Evolutionary conservation across 92 coral and sea anemone genomes (phyloP), one percentile per base, ranked within the genome.

Genomic region (Palythoa caribaeorum): DNA sequence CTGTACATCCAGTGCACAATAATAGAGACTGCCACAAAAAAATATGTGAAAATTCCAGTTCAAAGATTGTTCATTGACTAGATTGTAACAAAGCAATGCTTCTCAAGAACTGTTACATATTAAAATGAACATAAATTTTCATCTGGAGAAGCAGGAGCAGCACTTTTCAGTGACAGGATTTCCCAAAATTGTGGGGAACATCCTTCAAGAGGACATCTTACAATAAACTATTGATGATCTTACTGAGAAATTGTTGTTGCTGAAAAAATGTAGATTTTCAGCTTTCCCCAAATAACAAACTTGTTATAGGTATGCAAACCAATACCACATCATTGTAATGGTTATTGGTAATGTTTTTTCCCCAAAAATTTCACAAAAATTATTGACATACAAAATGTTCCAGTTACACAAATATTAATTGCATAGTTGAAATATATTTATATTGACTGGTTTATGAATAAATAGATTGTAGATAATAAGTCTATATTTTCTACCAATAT

Each of bases 61-160:
- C 83, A 3, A 88, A 68, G 15, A 65, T 38, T 89, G 90, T 52
- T n/a, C n/a, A n/a, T n/a, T n/a, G n/a, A n/a, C 88, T 80, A 13
- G 44, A 76, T 10, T 89, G 94, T 19, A 89, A 92, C 85, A 79
- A 90, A 76, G 60, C 90, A 76, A 83, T 89, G 92, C 92, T 85
- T 8, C 37, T 89, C 6, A 89, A 75, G 70, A 89, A 91, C 84
- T 90, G 90, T 65, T 90, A 73, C 28, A 28, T 28, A 13, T 78
- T 68, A 90, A 88, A 10, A 85, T 85, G 60, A 89, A 89, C 84
- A 74, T 55, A 1, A 84, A 78, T 7, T 84, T 91, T 36, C 90
- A 84, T 38, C 92, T 79, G 21, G 90, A 90, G 15, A 80, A 37
- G 6, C 14, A 80, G 38, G 79, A 90, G 21, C n/a, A 80, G 71